Evolutionary conservation across 64 coral and sea anemone species (phyloP).

Genomic region (Catalaphyllia jardinei): DNA sequence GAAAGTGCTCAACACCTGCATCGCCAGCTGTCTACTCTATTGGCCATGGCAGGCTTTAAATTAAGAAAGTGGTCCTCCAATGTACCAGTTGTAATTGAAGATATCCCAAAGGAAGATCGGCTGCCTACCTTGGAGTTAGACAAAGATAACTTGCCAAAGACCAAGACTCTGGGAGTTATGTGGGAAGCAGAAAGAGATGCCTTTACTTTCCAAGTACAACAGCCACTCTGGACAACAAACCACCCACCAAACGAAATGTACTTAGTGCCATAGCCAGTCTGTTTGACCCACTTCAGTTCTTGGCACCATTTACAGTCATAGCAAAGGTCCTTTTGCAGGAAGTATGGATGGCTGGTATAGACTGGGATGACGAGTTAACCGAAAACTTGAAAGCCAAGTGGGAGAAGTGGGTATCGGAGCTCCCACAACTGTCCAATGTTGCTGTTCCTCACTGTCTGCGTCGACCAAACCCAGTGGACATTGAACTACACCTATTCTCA

Average conservation of each 20-base stretch:
- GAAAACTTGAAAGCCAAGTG: not conserved
- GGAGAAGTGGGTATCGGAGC: no score
- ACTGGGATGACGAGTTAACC: conserved; percentile 32
- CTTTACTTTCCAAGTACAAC: conserved; percentile 30
- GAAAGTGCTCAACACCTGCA: conserved; percentile 29
- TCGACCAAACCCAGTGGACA: conserved; percentile 31
- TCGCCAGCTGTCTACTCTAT: conserved; percentile 40
- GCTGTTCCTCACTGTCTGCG: conserved; percentile 57
- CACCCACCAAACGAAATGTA: conserved; percentile 15
- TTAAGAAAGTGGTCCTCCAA: conserved; percentile 53
- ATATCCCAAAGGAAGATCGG: conserved; percentile 30
- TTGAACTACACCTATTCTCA: conserved; percentile 47
- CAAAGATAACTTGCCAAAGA: not conserved
- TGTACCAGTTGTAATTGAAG: conserved; percentile 39
- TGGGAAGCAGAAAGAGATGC: conserved; percentile 52
- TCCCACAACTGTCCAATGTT: conserved; percentile 50
- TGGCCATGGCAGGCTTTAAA: conserved; percentile 48
- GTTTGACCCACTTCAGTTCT: conserved; percentile 49
- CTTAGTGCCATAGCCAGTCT: conserved; percentile 32
- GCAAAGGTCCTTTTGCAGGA: conserved; percentile 39
- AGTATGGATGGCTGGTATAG: conserved; percentile 37
- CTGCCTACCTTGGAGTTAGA: conserved; percentile 12
- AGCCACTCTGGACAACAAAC: not conserved
- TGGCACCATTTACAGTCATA: conserved; percentile 38
- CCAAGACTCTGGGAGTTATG: conserved; percentile 38